Evolutionary conservation across 2,113 vertebrate species (phyloP), one percentile per base, ranked within the genome.

Genomic region (Eolophus roseicapilla): DNA sequence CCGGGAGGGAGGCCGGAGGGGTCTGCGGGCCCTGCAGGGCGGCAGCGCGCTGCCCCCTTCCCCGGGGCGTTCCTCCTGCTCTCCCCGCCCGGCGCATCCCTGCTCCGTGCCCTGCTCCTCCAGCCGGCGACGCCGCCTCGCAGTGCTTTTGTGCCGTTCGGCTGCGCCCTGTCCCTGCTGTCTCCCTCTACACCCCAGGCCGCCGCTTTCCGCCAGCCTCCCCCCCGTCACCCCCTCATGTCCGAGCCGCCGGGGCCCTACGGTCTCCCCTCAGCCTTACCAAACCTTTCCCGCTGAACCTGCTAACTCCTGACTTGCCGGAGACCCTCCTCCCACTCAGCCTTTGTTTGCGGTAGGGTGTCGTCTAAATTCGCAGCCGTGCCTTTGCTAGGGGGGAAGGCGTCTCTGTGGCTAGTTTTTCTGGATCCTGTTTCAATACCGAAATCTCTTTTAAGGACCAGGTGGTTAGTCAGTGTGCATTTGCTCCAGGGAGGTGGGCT

Each of bases 271-370:
- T 11, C 69, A 13, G 44, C 19, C 14, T 65, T 21, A 1, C 3
- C 62, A 29, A 33, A 16, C 17, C 52, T 23, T 55, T 29, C 57
- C 70, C 16, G 10, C 44, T 46, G 7, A 28, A 46, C 20, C 69
- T 37, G n/a, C 41, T 13, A 7, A 13, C 41, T 50, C 86, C 11
- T 3, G 60, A 2, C 82, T 47, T 35, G 84, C 53, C 4, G 24
- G 43, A 84, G 89, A 62, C 9, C n/a, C 69, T 77, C 65, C 88
- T 80, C 44, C 64, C 46, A 13, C 80, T 77, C 47, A n/a, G 91
- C 81, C 91, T 96, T 95, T 97, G 96, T 97, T 76, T 94, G 81
- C 62, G 7, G 46, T 12, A 68, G 89, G 89, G 86, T 93, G 77
- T 80, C 86, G 92, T 43, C 91, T 50, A 11, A 78, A 63, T 65